Base-by-base conservation (phyloP, 2,888 invertebrate genomes). In the Amphipyra tragopoginis region DNA sequence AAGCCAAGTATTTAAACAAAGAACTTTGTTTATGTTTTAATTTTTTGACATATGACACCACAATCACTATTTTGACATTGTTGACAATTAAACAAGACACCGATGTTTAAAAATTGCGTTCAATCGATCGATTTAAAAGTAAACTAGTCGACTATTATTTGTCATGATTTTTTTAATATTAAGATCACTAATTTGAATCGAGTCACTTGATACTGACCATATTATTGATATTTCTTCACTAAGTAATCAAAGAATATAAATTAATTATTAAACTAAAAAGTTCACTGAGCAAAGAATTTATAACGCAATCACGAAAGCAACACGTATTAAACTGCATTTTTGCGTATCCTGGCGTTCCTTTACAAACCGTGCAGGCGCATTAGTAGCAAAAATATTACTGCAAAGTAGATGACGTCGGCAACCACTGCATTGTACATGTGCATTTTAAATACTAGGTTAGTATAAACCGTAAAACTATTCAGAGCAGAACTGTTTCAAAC, bases 401-500 rank as follows among this genome's bases (percentile, higher is more conserved):
- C 94, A 94, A 94, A 92, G 87, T 89, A 91, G 83, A 91, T 93
- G 94, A 94, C 94, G 94, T 94, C 90, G 92, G 82, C 90, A 90
- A 93, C 89, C 82, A 86, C 94, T 87, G 94, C 94, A 94, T 92
- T 92, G 92, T 93, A 87, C 90, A 91, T 90, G 90, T 92, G 89
- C 89, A 90, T 92, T 93, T 90, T 90, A 92, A 93, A 93, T 92
- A 92, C 91, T 90, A 85, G 90, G 89, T 89, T 90, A 89, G 86
- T 89, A 84, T 84, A 83, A 86, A 87, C 85, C 82, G 86, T 88
- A 84, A 86, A 89, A 88, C 88, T 89, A 91, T 90, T 91, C 87
- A 90, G 86, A 87, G 83, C 86, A 83, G 75, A 81, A 84, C 75
- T 75, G 69, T 79, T 77, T 66, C 62, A 42, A 66, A 70, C 75